A percentile compares a stretch with the other conserved stretches of the same genome.
Evolutionary conservation across 2,797 vertebrate genomes (phyloP).

Genomic region (Tapera naevia): DNA sequence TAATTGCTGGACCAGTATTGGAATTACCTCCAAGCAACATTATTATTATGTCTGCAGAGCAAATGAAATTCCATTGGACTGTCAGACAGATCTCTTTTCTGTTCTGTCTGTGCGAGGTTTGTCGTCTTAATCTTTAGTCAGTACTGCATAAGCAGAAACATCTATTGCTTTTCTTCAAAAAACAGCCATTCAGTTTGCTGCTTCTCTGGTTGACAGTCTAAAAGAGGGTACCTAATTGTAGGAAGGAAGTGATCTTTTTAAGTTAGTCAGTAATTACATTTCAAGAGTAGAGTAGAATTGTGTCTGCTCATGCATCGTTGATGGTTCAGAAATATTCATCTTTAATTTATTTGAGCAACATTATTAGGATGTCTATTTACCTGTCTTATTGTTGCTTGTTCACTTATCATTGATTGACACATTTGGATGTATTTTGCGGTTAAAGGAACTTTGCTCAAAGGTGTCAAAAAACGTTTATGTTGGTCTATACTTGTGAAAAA

Average conservation of each 20-base stretch:
- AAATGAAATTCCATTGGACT: neutral
- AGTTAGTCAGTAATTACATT: neutral
- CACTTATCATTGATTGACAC: neutral
- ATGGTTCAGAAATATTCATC: neutral
- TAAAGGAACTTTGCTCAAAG: neutral
- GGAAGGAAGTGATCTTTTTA: neutral
- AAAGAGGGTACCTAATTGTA: neutral
- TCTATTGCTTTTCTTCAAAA: neutral
- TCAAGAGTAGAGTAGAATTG: neutral
- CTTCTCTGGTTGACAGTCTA: neutral
- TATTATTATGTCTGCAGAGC: slow-evolving; percentile 18
- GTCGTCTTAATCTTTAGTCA: neutral
- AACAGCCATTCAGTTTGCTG: neutral
- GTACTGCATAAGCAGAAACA: neutral
- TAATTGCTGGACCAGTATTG: neutral
- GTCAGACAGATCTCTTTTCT: neutral
- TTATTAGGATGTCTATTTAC: neutral
- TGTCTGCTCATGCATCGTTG: neutral
- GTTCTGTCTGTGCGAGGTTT: slow-evolving; percentile 2
- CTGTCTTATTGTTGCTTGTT: neutral
- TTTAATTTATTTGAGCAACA: slow-evolving; percentile 20
- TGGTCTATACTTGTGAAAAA: neutral
- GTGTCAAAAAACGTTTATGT: slow-evolving; percentile 4
- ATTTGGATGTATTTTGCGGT: neutral
- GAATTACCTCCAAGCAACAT: slow-evolving; percentile 24